phyloP scores from a whole-genome alignment of 2,888 invertebrate species.

The Willowsia nigromaculata region DNA sequence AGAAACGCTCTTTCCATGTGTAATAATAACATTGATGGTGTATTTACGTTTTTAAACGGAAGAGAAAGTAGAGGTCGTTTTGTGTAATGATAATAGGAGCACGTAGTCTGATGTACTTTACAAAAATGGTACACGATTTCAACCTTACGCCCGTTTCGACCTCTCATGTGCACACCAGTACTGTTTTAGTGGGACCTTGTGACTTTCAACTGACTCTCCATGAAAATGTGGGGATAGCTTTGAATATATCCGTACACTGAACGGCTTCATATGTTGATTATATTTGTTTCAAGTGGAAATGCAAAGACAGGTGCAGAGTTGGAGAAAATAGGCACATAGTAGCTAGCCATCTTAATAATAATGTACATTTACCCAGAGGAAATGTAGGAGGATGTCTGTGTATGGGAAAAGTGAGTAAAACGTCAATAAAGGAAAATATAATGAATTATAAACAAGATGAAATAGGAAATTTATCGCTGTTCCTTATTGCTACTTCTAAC shows the following conservation, averaged over 20 bases:
- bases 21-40: conserved; percentile 1
- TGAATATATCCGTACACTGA: neutral
- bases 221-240: neutral
- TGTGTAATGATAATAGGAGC: neutral
- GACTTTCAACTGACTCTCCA: neutral
- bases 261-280: neutral
- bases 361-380: neutral
- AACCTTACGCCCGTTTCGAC: neutral
- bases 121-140: neutral
- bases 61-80: neutral
- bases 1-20: neutral
- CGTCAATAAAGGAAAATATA: neutral
- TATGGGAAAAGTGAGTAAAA: neutral
- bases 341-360: neutral
- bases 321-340: neutral
- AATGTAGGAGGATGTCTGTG: neutral
- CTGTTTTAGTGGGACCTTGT: neutral
- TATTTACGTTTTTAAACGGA: neutral
- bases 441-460: neutral
- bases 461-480: neutral
- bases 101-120: neutral
- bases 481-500: neutral
- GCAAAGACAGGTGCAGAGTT: neutral
- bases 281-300: neutral
- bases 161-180: neutral